Percentiles rank a stretch among this genome's conserved stretches.
Evolutionary conservation across 1,140 invertebrate genomes (phyloP).

Genomic region (Oreohelix idahoensis): DNA sequence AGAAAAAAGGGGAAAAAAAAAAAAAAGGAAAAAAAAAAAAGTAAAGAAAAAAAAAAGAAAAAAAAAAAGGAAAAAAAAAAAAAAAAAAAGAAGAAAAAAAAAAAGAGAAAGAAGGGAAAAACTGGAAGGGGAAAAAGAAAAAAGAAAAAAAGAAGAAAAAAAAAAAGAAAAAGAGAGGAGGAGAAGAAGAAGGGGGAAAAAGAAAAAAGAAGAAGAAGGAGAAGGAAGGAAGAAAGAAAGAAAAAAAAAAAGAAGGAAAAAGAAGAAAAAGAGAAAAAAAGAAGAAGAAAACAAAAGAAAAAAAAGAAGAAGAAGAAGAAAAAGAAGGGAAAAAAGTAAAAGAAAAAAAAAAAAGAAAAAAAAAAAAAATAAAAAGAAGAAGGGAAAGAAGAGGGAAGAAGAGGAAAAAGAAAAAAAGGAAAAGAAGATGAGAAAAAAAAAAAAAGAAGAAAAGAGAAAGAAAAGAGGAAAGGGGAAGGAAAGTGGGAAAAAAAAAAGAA

Average conservation of each 20-base stretch:
- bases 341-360: not conserved
- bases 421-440: not conserved
- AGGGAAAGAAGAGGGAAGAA: not conserved
- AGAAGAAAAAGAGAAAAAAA: not conserved
- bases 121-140: not conserved
- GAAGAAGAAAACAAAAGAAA: not conserved
- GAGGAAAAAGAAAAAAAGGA: not conserved
- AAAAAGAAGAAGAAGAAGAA: not conserved
- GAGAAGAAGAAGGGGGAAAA: not conserved
- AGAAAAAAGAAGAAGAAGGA: too few species aligned
- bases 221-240: not conserved
- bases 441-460: not conserved
- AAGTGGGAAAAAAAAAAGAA: not conserved
- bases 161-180: not conserved
- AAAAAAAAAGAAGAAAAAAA: not conserved
- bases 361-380: not conserved
- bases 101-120: not conserved
- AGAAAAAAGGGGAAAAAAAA: not conserved
- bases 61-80: not conserved
- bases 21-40: slow-evolving; percentile 18
- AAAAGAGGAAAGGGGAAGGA: not conserved
- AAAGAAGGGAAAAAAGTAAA: not conserved
- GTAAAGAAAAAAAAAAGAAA: not conserved
- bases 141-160: not conserved
- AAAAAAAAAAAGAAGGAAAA: not conserved